Percentiles rank a stretch among this genome's conserved stretches.
Evolutionary conservation across 2,888 invertebrate genomes (phyloP).

Genomic region (Stegana nigrithorax): DNA sequence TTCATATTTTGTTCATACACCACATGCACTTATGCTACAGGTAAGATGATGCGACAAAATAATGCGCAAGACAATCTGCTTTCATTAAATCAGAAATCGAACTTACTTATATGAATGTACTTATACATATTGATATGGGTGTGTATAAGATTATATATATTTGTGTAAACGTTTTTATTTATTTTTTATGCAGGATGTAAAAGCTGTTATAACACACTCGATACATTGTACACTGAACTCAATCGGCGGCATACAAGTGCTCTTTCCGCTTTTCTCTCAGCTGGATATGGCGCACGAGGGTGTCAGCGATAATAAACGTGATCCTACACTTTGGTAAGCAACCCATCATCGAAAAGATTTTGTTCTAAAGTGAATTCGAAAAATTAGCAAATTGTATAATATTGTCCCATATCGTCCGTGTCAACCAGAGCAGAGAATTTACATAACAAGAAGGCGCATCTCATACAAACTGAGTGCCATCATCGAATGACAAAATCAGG

Average conservation of each 20-base stretch:
- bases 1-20: slow-evolving; percentile 98
- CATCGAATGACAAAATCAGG: too few relatives aligned
- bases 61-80: slow-evolving; percentile 22
- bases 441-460: too few relatives aligned
- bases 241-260: slow-evolving; percentile 97
- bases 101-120: slow-evolving; percentile 6
- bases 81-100: slow-evolving; percentile 20
- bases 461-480: too few relatives aligned
- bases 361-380: too few relatives aligned
- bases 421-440: too few relatives aligned
- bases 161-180: slow-evolving; percentile 18
- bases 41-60: slow-evolving; percentile 70
- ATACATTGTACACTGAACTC: slow-evolving; percentile 99
- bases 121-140: not conserved
- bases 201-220: slow-evolving; percentile 98
- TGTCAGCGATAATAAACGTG: slow-evolving; percentile 83
- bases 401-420: too few relatives aligned
- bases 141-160: not conserved
- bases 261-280: slow-evolving; percentile 98
- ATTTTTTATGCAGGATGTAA: slow-evolving; percentile 83
- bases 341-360: too few relatives aligned
- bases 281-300: slow-evolving; percentile 94
- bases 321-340: slow-evolving; percentile 90
- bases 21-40: slow-evolving; percentile 99
- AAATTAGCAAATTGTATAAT: too few relatives aligned